Base-by-base conservation (phyloP, 2,888 invertebrate species). In the Pseudococcus jackbeardsleyi region DNA sequence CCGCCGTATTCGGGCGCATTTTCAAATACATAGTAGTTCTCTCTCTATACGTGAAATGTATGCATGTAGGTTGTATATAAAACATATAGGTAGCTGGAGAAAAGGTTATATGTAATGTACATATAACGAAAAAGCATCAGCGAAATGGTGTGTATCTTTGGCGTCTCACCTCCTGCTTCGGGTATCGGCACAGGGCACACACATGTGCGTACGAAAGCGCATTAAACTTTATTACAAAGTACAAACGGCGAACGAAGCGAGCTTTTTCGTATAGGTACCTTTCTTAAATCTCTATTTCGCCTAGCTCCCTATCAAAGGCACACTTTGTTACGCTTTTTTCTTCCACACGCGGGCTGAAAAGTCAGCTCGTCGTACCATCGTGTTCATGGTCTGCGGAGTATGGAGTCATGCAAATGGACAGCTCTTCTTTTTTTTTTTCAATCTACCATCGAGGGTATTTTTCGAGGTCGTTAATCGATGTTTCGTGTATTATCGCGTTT, bases 401-500 rank as follows among this genome's bases (percentile, higher is more conserved):
- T 33, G 26, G 54, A 17, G 12, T n/a, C 72, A 33, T 72, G 72
- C 72, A 72, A 72, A 72, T 72, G 72, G 72, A 33, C 72, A 64
- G 19, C 64, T 64, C 19, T 11, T 72, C 15, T 33, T 72, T 72
- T 11, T 72, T 6, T 33, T 72, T 72, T 72, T 72, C 72, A 33
- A 72, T 72, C 6, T 9, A 12, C 64, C 2, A 72, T 72, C 72
- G 12, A 33, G 72, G 33, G 39, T 72, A 72, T 72, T 72, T 72
- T 33, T 72, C 1, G 17, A 17, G 17, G 72, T 72, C 33, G 72
- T 33, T 72, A 72, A 72, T 72, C 26, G 72, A 72, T 33, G 72
- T 72, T 72, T 72, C 72, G 72, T 72, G 72, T 72, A 72, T 72
- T 72, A 72, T 72, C 72, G 72, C 33, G 26, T 72, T 72, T 72